Conservation (phyloP, 2,797 vertebrate genomes). For the Antrozous pallidus region DNA sequence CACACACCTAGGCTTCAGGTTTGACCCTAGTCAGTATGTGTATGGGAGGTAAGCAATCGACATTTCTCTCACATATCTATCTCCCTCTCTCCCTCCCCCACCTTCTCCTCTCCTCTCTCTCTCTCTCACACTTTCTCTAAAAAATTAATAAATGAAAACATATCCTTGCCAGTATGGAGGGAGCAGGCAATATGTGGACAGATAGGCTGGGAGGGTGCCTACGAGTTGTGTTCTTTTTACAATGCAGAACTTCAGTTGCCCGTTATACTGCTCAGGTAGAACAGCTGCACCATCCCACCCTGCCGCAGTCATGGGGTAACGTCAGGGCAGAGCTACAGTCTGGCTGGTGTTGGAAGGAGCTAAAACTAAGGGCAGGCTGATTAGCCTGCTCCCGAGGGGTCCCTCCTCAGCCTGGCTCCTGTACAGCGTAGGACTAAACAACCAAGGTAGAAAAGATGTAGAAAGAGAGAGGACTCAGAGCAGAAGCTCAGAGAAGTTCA, state of each 20-base stretch:
- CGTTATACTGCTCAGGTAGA: neutral
- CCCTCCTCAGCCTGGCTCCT: neutral
- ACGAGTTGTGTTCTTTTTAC: neutral
- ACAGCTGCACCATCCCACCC: neutral
- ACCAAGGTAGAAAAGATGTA: neutral
- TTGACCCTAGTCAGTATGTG: neutral
- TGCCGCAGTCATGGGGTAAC: neutral
- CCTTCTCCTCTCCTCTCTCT: neutral
- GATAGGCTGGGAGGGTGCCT: accelerated
- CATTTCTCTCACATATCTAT: neutral
- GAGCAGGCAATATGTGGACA: neutral
- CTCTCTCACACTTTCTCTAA: neutral
- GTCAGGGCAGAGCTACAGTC: neutral
- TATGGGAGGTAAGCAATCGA: neutral
- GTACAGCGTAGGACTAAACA: neutral
- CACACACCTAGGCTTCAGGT: neutral
- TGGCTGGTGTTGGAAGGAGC: neutral
- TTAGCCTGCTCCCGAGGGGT: neutral
- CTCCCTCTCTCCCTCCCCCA: neutral
- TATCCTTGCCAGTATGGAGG: neutral
- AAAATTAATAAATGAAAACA: neutral
- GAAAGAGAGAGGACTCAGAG: neutral
- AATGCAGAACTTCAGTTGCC: neutral
- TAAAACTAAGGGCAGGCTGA: neutral
- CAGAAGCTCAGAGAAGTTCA: neutral